A percentile compares a stretch with the other conserved stretches of the same genome.
Conservation (phyloP, 2,113 vertebrate species). For the Nycticebus coucang region DNA sequence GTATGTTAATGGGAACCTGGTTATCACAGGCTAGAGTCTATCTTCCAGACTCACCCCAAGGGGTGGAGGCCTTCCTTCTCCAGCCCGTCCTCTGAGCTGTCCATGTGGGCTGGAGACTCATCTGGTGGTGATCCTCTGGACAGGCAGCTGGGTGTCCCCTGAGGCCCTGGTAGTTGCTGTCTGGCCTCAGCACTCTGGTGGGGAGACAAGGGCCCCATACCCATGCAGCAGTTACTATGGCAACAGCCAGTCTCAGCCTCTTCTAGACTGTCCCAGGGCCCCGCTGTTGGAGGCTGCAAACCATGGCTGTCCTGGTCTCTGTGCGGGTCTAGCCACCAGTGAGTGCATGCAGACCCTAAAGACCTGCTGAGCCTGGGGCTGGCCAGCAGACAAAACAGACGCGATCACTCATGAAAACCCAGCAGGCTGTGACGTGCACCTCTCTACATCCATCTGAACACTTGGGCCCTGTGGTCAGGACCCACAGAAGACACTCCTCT, state of each 20-base stretch:
- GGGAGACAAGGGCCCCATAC: fast-evolving
- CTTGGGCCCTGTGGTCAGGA: fast-evolving
- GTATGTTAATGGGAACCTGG: background rate
- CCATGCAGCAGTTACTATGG: background rate
- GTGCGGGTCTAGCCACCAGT: background rate
- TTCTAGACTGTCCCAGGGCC: background rate
- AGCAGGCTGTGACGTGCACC: fast-evolving
- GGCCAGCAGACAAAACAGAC: background rate
- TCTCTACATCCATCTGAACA: background rate
- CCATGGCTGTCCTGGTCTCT: background rate
- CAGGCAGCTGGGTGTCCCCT: no score
- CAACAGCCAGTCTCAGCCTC: conserved; percentile 10
- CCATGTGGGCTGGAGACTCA: background rate
- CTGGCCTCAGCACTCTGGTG: background rate
- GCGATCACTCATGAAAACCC: background rate
- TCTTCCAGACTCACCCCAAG: background rate
- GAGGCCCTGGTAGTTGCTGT: background rate
- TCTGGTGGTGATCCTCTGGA: background rate
- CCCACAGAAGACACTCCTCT: background rate
- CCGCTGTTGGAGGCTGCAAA: background rate
- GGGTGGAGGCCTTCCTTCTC: background rate
- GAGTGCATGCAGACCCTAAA: background rate
- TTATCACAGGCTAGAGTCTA: fast-evolving
- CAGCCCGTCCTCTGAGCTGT: no score
- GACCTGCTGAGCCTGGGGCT: background rate